phyloP scores from a whole-genome alignment of 2,888 invertebrate species.

The Coenonympha arcania region DNA sequence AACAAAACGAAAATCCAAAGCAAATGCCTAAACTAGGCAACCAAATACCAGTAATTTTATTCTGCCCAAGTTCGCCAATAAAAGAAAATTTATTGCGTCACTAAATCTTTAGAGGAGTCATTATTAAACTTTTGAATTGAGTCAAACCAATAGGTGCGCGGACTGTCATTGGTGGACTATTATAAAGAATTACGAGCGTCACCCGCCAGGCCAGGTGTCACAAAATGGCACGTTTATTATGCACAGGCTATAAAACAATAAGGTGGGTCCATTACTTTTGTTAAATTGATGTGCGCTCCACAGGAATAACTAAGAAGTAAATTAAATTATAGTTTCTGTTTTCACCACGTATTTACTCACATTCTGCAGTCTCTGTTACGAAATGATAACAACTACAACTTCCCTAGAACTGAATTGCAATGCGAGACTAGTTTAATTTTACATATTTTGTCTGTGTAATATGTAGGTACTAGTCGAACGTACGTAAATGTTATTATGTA shows the following conservation, averaged over 20 bases:
- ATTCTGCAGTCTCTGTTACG: too few relatives aligned
- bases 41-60: too few relatives aligned
- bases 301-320: not conserved
- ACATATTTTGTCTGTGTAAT: too few relatives aligned
- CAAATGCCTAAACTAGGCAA: conserved; percentile 2
- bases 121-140: conserved; percentile 22
- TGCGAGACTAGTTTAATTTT: too few relatives aligned
- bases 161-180: conserved; percentile 28
- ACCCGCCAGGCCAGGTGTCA: conserved; percentile 37
- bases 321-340: too few relatives aligned
- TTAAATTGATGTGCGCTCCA: not conserved
- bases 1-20: too few relatives aligned
- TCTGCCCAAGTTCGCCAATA: conserved; percentile 1
- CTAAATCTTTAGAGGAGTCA: conserved; percentile 1
- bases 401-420: too few relatives aligned
- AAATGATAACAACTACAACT: too few relatives aligned
- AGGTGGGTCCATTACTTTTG: conserved; percentile 26
- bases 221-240: conserved; percentile 41
- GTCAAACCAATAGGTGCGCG: conserved; percentile 22
- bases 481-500: too few relatives aligned
- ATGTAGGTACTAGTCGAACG: too few relatives aligned
- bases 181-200: conserved; percentile 39
- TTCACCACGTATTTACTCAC: too few relatives aligned
- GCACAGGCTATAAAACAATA: conserved; percentile 46
- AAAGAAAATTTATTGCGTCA: not conserved